Evolutionary conservation across 2,797 vertebrate species (phyloP).

Genomic region (Poeciliopsis turneri): DNA sequence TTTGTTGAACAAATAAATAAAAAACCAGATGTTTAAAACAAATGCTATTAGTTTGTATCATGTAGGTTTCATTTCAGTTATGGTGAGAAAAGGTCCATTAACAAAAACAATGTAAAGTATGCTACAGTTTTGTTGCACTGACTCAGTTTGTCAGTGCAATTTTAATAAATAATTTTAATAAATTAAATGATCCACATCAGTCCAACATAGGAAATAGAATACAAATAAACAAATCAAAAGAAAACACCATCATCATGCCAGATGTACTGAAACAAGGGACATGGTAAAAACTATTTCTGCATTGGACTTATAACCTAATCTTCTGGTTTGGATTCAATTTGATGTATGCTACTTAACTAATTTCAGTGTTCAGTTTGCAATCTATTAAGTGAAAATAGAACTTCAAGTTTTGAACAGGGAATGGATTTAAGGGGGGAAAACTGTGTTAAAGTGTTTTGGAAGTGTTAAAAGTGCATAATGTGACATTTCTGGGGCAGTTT

Average conservation of each 20-base stretch:
- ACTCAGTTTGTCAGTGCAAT: no score
- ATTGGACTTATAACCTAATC: background rate
- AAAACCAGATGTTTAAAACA: no score
- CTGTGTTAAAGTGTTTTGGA: conserved; percentile 7
- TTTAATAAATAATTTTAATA: no score
- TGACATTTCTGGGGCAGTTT: conserved; percentile 26
- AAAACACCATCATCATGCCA: background rate
- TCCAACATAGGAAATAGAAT: no score
- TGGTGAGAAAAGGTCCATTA: no score
- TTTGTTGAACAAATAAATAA: no score
- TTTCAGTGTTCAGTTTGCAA: background rate
- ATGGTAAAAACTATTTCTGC: background rate
- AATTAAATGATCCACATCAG: no score
- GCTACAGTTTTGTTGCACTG: no score
- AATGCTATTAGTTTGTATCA: no score
- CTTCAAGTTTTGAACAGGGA: background rate
- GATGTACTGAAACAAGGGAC: background rate
- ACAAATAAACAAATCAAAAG: background rate
- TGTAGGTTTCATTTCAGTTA: no score
- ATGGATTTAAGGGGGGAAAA: background rate
- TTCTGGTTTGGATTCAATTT: background rate
- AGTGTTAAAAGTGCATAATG: conserved; percentile 10
- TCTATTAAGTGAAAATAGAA: background rate
- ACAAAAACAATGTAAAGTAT: no score
- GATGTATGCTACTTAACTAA: background rate